Evolutionary conservation across 1,140 invertebrate genomes (phyloP).

Genomic region (Magallana ariakensis): DNA sequence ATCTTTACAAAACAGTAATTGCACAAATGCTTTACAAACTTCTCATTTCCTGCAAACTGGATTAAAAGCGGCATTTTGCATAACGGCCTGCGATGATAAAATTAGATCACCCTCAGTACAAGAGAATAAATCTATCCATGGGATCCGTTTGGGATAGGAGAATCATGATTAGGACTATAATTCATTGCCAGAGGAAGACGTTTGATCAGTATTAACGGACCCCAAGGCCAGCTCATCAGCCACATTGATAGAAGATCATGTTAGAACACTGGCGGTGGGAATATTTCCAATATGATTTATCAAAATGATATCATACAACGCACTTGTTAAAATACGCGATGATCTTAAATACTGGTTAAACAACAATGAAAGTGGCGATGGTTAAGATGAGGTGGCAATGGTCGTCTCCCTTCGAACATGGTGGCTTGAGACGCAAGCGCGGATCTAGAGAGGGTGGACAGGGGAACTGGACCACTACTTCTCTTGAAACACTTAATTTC

Average conservation of each 20-base stretch:
- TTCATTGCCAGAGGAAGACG: slow-evolving; percentile 13
- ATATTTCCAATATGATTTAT: not conserved
- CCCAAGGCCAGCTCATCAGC: not conserved
- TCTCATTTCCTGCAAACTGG: slow-evolving; percentile 28
- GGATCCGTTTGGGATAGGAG: slow-evolving; percentile 23
- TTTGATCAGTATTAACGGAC: not conserved
- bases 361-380: not conserved
- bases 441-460: no score
- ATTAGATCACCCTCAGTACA: slow-evolving; percentile 22
- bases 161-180: slow-evolving; percentile 24
- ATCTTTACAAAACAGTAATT: slow-evolving; percentile 33
- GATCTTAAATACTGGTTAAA: no score
- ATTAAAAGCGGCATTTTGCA: slow-evolving; percentile 15
- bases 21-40: slow-evolving; percentile 34
- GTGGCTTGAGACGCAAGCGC: no score
- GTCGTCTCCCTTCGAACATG: no score
- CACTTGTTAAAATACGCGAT: no score
- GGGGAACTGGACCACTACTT: no score
- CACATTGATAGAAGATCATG: not conserved
- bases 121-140: slow-evolving; percentile 18
- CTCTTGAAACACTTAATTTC: no score
- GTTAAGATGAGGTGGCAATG: no score
- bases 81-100: not conserved
- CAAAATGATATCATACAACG: not conserved
- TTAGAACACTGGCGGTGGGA: not conserved